Percentiles rank a stretch among this genome's conserved stretches.
These are phyloP conservation scores for Cerastis rubricosa DNA, from an alignment of 2,888 invertebrate genomes.

Conservation along the genomic window DNA sequence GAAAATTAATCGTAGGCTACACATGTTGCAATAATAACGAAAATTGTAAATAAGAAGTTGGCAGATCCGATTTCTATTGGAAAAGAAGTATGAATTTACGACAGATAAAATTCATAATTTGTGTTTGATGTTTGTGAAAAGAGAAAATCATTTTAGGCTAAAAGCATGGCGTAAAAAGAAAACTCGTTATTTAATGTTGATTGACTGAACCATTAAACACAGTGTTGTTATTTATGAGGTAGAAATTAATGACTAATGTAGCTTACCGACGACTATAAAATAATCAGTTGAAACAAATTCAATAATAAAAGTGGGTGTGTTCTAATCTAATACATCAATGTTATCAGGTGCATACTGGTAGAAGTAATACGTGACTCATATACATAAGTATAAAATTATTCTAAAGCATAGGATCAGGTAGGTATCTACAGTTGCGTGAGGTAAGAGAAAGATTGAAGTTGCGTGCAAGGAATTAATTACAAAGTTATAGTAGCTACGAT, in stretches of 20 bases:
- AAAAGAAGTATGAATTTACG: constrained; percentile 66
- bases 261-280: constrained; percentile 35
- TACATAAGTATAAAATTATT: constrained; percentile 63
- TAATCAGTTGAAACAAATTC: constrained; percentile 36
- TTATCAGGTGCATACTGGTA: constrained; percentile 73
- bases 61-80: constrained; percentile 72
- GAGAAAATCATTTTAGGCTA: constrained; percentile 83
- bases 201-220: constrained; percentile 42
- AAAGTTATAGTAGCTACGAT: constrained; percentile 76
- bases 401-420: constrained; percentile 75
- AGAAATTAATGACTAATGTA: constrained; percentile 29
- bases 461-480: constrained; percentile 80
- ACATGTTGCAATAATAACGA: constrained; percentile 63
- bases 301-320: constrained; percentile 54
- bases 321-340: constrained; percentile 62
- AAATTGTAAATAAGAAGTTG: constrained; percentile 69
- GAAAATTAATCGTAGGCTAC: constrained; percentile 44
- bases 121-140: constrained; percentile 90
- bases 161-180: constrained; percentile 70
- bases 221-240: constrained; percentile 45
- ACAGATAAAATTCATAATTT: constrained; percentile 64
- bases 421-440: constrained; percentile 79
- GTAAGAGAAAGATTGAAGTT: constrained; percentile 68
- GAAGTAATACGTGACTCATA: constrained; percentile 64
- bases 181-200: constrained; percentile 40